Percentiles rank a stretch among this genome's conserved stretches.
phyloP scores from a whole-genome alignment of 2,113 vertebrate genomes.

The Channa maculata region DNA sequence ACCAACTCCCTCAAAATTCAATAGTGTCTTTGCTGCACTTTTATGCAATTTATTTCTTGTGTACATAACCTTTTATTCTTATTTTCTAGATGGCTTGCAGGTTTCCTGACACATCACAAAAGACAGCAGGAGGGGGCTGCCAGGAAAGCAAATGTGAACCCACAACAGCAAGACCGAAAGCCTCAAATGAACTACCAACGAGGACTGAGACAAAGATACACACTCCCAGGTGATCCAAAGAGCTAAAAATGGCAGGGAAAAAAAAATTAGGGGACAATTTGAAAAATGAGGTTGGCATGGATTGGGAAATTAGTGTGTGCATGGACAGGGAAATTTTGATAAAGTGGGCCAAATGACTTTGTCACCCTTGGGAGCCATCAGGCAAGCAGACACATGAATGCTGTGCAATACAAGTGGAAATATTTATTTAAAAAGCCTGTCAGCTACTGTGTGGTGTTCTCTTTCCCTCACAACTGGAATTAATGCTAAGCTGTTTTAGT shows the following conservation, averaged over 20 bases:
- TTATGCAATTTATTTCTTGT: background rate
- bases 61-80: background rate
- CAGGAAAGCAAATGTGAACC: constrained; percentile 8
- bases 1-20: background rate
- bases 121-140: background rate
- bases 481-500: constrained; percentile 54
- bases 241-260: constrained; percentile 52
- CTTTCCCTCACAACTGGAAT: constrained; percentile 48
- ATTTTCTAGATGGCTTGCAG: background rate
- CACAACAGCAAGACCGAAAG: constrained; percentile 2
- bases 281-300: constrained; percentile 76
- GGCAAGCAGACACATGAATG: constrained; percentile 63
- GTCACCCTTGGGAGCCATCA: constrained; percentile 58
- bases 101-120: constrained; percentile 3
- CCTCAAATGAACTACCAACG: constrained; percentile 17
- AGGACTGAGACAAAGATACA: constrained; percentile 30
- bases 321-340: constrained; percentile 63
- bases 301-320: constrained; percentile 67
- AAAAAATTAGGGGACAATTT: constrained; percentile 62
- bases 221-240: constrained; percentile 46
- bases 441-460: constrained; percentile 16
- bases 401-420: constrained; percentile 38
- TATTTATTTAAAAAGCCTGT: constrained; percentile 16
- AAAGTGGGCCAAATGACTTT: constrained; percentile 73
- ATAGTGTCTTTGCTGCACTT: background rate